phyloP scores from a whole-genome alignment of 1,140 invertebrate species.

The Liolophura sinensis region DNA sequence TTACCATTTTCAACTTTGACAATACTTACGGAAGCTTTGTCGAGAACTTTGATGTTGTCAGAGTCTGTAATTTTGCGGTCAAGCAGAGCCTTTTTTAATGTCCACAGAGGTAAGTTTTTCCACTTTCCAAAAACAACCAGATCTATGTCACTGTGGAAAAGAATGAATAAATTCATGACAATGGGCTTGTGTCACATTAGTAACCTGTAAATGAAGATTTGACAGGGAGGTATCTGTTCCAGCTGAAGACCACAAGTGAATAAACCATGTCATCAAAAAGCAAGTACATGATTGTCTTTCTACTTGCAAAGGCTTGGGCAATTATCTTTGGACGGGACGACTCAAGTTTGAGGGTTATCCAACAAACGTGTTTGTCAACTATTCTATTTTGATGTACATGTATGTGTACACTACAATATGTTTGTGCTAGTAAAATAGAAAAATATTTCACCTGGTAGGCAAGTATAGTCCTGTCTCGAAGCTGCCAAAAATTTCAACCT shows the following conservation, averaged over 20 bases:
- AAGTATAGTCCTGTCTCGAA: constrained; percentile 94
- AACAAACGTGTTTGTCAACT: too few relatives aligned
- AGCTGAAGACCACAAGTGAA: too few relatives aligned
- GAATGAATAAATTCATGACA: constrained; percentile 8
- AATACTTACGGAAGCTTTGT: constrained; percentile 85
- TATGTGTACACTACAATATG: neutral
- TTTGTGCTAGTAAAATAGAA: neutral
- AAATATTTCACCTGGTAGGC: constrained; percentile 74
- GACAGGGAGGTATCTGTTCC: too few relatives aligned
- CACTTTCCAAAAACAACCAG: constrained; percentile 95
- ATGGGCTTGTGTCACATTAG: too few relatives aligned
- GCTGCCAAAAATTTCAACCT: constrained; percentile 93
- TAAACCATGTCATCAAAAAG: too few relatives aligned
- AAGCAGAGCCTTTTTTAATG: constrained; percentile 85
- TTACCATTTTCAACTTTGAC: too few relatives aligned
- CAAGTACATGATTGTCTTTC: too few relatives aligned
- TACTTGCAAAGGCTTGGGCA: too few relatives aligned
- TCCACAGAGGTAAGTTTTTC: constrained; percentile 83
- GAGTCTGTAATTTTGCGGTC: constrained; percentile 85
- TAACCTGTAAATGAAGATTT: too few relatives aligned
- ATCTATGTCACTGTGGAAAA: constrained; percentile 87
- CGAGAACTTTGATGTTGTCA: constrained; percentile 89
- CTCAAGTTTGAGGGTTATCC: too few relatives aligned
- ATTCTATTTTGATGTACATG: neutral
- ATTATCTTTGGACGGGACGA: too few relatives aligned